A percentile compares a stretch with the other conserved stretches of the same genome.
Evolutionary conservation across 30 jellyfish, hydroid and myxozoan species (phyloP).

Genomic region (Chrysaora quinquecirrha): DNA sequence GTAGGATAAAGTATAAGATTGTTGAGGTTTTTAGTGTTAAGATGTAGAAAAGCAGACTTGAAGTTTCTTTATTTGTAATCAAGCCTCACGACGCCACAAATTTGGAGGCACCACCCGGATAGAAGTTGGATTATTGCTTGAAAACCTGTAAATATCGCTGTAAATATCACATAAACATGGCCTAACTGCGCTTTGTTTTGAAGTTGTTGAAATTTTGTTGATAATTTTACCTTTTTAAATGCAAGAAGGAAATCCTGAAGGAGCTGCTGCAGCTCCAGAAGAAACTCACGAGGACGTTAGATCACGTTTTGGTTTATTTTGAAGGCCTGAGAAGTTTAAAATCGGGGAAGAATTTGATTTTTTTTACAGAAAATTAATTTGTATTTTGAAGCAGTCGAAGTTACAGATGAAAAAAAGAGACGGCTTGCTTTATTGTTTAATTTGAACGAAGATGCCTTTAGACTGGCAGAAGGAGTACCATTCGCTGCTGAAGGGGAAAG

Average conservation of each 20-base stretch:
- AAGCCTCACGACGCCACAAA: no score
- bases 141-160: background rate
- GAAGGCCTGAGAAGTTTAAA: constrained; percentile 31
- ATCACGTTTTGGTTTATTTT: background rate
- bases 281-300: background rate
- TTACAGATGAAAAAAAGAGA: constrained; percentile 12
- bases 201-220: background rate
- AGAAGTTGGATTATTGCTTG: background rate
- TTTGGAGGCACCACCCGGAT: constrained; percentile 7
- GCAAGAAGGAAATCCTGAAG: constrained; percentile 4
- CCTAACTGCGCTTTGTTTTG: background rate
- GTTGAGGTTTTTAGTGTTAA: no score
- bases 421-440: constrained; percentile 46
- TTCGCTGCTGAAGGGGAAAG: constrained; percentile 11
- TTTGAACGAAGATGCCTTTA: constrained; percentile 34
- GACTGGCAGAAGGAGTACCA: constrained; percentile 24
- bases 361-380: constrained; percentile 4
- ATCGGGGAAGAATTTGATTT: no score
- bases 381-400: constrained; percentile 39
- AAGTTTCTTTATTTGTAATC: no score
- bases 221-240: background rate
- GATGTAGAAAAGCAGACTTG: no score
- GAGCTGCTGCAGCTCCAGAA: background rate
- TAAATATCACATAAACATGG: background rate
- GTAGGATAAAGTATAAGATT: no score